These are phyloP conservation scores for Reticulitermes lucifugus DNA, from an alignment of 2,888 invertebrate species.

Conservation along the genomic window DNA sequence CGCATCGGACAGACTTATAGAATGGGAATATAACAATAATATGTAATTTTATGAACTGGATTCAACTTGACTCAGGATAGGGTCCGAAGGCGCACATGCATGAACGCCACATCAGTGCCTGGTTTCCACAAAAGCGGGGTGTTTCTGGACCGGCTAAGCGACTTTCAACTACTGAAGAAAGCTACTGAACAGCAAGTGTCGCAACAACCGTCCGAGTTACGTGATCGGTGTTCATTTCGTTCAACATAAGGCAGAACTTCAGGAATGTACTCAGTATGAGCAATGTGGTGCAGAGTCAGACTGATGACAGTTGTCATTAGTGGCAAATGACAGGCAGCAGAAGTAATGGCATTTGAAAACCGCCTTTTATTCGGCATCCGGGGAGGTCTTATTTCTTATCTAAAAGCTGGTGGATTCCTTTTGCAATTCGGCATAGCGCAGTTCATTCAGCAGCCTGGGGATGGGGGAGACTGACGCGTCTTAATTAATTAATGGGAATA, in stretches of 20 bases:
- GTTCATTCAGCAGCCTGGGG: constrained; percentile 14
- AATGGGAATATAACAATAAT: no score
- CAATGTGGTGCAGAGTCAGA: not conserved
- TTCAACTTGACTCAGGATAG: no score
- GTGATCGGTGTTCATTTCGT: not conserved
- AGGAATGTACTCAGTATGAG: no score
- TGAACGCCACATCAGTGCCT: no score
- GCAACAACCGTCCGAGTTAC: not conserved
- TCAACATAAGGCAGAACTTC: no score
- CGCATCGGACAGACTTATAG: no score
- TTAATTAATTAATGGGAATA: constrained; percentile 45
- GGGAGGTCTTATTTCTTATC: constrained; percentile 3
- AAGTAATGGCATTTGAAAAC: constrained; percentile 13
- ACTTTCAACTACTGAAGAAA: no score
- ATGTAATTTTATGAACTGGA: no score
- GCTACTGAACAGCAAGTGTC: no score
- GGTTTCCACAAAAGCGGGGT: no score
- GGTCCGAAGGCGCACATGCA: no score
- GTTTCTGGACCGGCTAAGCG: no score
- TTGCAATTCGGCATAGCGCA: constrained; percentile 1
- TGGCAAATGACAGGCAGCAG: not conserved
- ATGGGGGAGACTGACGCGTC: constrained; percentile 17
- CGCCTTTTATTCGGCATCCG: not conserved
- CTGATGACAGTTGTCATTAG: constrained; percentile 1
- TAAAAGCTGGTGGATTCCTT: not conserved